Evolutionary conservation across 2,113 vertebrate genomes (phyloP), one percentile per base, ranked within the genome.

Genomic region (Plectropomus leopardus): DNA sequence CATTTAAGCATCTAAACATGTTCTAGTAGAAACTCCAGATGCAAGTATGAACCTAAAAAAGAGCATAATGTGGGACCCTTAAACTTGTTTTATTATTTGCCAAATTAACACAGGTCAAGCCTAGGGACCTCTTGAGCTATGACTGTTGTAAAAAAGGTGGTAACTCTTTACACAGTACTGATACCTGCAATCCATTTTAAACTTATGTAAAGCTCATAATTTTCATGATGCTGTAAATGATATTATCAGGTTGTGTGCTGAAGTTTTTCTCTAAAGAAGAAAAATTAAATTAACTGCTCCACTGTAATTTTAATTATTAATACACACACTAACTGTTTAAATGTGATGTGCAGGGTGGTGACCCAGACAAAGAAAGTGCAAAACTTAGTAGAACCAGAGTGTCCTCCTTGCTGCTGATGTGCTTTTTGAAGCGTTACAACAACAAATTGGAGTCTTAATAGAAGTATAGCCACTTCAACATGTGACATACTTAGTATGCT

Each of bases 251-350:
- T 16, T 59, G 4, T 50, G 24, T 26, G 32, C 36, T 66, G 8
- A 28, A n/a, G 24, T 73, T 19, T 3, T 26, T 45, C 34, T 44
- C 57, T 30, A 67, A 45, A 45, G 16, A 26, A 47, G n/a, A 13
- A 53, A 13, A 30, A 34, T 24, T 6, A 1, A 1, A 34, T 23
- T 7, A 50, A 26, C 2, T 13, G 23, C 45, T 21, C 36, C 47
- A 14, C 21, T 21, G 24, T 5, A 24, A 4, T 34, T 34, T 68
- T 68, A n/a, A 53, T 68, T 44, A 60, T 80, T 74, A 17, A 50
- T 51, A 21, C 26, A 51, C 50, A 48, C 23, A 17, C 4, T 30
- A 26, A 34, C 19, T 44, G 36, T 44, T 44, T 66, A 58, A 80
- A 67, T 73, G 54, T 21, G 61, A 66, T 57, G 68, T 7, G 3